These are phyloP conservation scores for Rousettus madagascariensis DNA, from an alignment of 2,797 vertebrate genomes.

Conservation along the genomic window DNA sequence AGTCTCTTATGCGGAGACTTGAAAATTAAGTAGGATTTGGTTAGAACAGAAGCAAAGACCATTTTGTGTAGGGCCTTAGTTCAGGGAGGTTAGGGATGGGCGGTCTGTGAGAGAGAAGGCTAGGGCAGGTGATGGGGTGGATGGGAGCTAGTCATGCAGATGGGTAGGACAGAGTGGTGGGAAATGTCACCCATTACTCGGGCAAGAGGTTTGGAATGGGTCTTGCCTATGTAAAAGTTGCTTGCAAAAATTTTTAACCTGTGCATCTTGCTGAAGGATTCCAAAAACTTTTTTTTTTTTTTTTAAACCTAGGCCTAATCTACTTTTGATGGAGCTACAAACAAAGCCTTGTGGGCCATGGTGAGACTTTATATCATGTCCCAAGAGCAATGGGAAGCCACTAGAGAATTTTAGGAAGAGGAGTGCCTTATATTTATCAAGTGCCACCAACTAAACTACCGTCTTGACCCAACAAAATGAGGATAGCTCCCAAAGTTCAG, in stretches of 20 bases:
- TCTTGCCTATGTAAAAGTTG: neutral
- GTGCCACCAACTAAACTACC: neutral
- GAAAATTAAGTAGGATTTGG: neutral
- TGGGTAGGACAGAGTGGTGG: neutral
- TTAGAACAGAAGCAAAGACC: neutral
- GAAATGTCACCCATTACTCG: neutral
- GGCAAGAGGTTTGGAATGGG: neutral
- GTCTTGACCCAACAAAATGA: neutral
- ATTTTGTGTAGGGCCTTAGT: neutral
- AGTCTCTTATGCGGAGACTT: neutral
- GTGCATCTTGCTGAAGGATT: neutral
- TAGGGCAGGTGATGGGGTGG: neutral
- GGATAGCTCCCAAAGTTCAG: neutral
- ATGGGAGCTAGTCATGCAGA: neutral
- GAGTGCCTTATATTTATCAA: neutral
- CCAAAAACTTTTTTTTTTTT: neutral
- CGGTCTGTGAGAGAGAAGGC: neutral
- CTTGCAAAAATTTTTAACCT: neutral
- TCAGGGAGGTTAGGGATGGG: neutral
- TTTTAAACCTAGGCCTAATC: neutral
- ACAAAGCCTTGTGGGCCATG: neutral
- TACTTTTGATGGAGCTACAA: neutral
- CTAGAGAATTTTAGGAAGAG: neutral
- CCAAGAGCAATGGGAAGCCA: neutral
- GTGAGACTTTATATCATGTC: neutral